Evolutionary conservation across 2,113 vertebrate genomes (phyloP).

Genomic region (Xiphorhynchus elegans): DNA sequence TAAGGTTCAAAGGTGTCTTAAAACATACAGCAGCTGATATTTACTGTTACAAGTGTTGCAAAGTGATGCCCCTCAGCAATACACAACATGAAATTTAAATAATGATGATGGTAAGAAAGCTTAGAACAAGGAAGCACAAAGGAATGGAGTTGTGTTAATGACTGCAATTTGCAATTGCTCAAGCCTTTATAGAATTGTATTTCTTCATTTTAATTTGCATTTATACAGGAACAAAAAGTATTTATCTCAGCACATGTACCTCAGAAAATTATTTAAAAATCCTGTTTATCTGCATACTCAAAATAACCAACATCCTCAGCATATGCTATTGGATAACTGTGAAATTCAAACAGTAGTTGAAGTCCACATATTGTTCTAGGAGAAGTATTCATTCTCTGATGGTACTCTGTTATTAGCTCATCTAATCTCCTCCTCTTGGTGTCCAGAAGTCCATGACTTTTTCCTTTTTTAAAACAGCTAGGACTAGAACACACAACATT

Average conservation of each 20-base stretch:
- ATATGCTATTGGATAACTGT: not conserved
- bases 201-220: constrained; percentile 34
- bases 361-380: not conserved
- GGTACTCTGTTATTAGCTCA: not conserved
- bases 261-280: constrained; percentile 31
- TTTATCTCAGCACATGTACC: not conserved
- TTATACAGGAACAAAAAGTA: constrained; percentile 1
- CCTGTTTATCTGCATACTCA: not conserved
- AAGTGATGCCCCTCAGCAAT: constrained; percentile 18
- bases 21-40: not conserved
- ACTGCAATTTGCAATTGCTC: constrained; percentile 16
- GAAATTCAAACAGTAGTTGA: not conserved
- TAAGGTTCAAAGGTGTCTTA: not conserved
- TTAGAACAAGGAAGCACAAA: constrained; percentile 22
- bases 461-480: not conserved
- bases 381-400: not conserved
- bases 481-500: not conserved
- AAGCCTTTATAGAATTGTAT: not conserved
- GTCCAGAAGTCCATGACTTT: not conserved
- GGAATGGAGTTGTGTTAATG: not conserved
- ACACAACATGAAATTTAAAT: constrained; percentile 15
- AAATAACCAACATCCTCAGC: not conserved
- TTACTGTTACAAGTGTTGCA: not conserved
- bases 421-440: not conserved
- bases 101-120: constrained; percentile 14